Conservation (phyloP, 1,140 invertebrate species). For the Drosophila guanche region DNA sequence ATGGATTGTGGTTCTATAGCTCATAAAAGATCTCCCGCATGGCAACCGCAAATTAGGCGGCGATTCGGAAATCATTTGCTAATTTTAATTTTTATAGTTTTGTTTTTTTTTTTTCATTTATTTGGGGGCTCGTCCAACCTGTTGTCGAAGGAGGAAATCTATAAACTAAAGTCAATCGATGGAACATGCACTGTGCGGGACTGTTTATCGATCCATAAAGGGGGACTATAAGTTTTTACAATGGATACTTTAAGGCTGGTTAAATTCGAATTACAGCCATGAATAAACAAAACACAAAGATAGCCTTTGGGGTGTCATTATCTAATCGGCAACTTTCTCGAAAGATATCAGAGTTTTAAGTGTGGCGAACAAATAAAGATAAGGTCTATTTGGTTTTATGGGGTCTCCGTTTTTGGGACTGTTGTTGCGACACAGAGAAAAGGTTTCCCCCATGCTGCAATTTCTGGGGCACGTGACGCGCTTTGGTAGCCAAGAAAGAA, state of each 20-base stretch:
- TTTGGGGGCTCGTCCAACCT: slow-evolving; percentile 42
- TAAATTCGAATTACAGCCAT: slow-evolving; percentile 40
- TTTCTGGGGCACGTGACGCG: slow-evolving; percentile 32
- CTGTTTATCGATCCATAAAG: slow-evolving; percentile 31
- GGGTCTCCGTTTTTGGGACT: slow-evolving; percentile 15
- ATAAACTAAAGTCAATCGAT: slow-evolving; percentile 1
- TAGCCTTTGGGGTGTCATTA: slow-evolving; percentile 2
- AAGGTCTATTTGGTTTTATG: slow-evolving; percentile 24
- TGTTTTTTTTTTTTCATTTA: slow-evolving; percentile 28
- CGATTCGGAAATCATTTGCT: background rate
- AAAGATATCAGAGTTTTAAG: slow-evolving; percentile 38
- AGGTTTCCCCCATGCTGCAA: slow-evolving; percentile 41
- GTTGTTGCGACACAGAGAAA: slow-evolving; percentile 37
- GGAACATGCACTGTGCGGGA: slow-evolving; percentile 24
- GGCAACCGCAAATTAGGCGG: too few relatives aligned
- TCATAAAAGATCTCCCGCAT: too few relatives aligned
- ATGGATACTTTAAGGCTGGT: slow-evolving; percentile 20
- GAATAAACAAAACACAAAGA: slow-evolving; percentile 2
- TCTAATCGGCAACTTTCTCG: slow-evolving; percentile 28
- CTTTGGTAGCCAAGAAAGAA: slow-evolving; percentile 16
- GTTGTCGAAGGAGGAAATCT: background rate
- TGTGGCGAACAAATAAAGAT: slow-evolving; percentile 45
- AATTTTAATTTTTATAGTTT: slow-evolving; percentile 21
- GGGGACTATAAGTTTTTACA: slow-evolving; percentile 20
- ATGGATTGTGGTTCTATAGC: background rate